Percentiles rank a stretch among this genome's conserved stretches.
Evolutionary conservation across 2,113 vertebrate genomes (phyloP).

Genomic region (Pedetes capensis): DNA sequence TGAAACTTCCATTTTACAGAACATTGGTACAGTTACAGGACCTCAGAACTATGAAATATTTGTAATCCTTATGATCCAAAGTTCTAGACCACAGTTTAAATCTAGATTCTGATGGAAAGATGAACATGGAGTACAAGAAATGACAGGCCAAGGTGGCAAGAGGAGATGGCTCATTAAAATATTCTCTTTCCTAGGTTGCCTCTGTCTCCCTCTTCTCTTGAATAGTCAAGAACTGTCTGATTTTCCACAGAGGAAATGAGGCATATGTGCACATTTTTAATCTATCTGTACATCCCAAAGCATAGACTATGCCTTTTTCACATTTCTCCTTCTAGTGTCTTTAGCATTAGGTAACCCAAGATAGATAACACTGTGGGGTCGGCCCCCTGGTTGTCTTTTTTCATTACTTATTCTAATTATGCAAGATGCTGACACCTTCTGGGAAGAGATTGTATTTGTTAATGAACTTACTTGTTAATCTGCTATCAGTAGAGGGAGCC

Average conservation of each 20-base stretch:
- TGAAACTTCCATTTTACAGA: slow-evolving; percentile 31
- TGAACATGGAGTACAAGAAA: neutral
- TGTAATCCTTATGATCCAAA: neutral
- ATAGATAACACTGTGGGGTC: neutral
- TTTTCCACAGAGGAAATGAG: neutral
- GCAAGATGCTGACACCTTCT: neutral
- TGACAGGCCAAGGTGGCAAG: neutral
- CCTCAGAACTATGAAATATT: neutral
- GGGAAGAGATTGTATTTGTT: neutral
- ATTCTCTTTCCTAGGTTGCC: neutral
- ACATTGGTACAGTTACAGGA: neutral
- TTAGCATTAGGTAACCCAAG: neutral
- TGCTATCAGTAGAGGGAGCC: slow-evolving; percentile 59
- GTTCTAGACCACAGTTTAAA: neutral
- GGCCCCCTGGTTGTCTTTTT: neutral
- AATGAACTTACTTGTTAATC: slow-evolving; percentile 1
- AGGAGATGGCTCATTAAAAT: neutral
- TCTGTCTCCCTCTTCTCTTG: neutral
- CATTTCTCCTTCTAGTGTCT: neutral
- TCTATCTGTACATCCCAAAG: neutral
- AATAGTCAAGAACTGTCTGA: neutral
- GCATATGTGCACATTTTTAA: neutral
- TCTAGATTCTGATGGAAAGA: neutral
- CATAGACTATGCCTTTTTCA: neutral
- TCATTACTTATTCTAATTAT: slow-evolving; percentile 13